Evolutionary conservation across 2,113 vertebrate genomes (phyloP), one percentile per base, ranked within the genome.

Genomic region (Sinocyclocheilus anophthalmus): DNA sequence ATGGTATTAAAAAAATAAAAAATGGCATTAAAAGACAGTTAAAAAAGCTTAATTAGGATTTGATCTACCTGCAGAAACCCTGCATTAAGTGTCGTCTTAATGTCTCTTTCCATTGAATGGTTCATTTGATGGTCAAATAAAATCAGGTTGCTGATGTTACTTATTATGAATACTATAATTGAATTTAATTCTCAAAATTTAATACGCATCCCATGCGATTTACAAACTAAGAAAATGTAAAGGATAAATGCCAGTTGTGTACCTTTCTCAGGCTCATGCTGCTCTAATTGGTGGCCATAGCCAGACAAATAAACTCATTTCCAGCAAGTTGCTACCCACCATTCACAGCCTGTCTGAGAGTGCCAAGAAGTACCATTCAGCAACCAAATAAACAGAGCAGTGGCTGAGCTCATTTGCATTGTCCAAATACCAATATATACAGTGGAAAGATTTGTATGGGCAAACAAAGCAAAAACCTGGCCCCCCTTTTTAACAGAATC

Each of bases 371-470:
- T 26, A 45, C 8, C 7, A 45, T 42, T 63, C 39, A 45, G 5
- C 57, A 81, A 24, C 55, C 57, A 81, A 81, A 81, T 81, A 81
- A 65, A 48, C 59, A 48, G 37, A 81, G 39, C 57, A 81, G 24
- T 24, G 11, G 20, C 20, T 45, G 12, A 78, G 50, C 30, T 78
- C 12, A 80, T 80, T 42, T 80, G 37, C 78, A 63, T 80, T 22
- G 55, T n/a, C 24, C 78, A 42, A 80, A 63, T 63, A 63, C 22
- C 22, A 42, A 24, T 24, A 63, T 63, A 39, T 63, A 80, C 5
- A 63, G 37, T 80, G 77, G 30, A 63, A 79, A 61, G 33, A 80
- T 42, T 80, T 59, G 30, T n/a, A n/a, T n/a, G n/a, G n/a, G n/a
- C n/a, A n/a, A n/a, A n/a, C n/a, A n/a, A n/a, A n/a, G n/a, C n/a